phyloP scores from a whole-genome alignment of 2,888 invertebrate genomes.

The Hedychridium roseum region DNA sequence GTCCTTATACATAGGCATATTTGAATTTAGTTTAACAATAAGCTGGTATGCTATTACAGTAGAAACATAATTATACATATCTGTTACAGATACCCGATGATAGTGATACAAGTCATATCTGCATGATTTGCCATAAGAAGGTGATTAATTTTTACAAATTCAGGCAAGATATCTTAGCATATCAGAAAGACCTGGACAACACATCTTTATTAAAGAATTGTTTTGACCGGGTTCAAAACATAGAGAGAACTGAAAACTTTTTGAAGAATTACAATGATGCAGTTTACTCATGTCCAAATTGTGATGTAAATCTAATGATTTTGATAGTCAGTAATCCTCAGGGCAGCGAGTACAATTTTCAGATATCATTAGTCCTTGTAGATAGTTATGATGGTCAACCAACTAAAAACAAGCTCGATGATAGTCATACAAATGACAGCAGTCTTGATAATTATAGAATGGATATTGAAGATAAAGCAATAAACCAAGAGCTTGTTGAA shows the following conservation, averaged over 20 bases:
- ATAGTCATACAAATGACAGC: no score
- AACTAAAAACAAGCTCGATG: no score
- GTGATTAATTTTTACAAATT: conserved; percentile 28
- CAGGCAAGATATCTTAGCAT: conserved; percentile 24
- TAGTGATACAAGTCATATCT: conserved; percentile 27
- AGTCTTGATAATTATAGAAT: no score
- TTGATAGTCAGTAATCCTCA: conserved; percentile 27
- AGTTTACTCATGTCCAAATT: conserved; percentile 38
- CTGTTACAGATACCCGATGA: conserved; percentile 37
- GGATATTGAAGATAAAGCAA: background rate
- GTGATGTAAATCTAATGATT: conserved; percentile 37
- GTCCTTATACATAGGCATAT: conserved; percentile 11
- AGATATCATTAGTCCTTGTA: conserved; percentile 30
- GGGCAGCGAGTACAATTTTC: conserved; percentile 27
- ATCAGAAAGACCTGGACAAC: conserved; percentile 15
- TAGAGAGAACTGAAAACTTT: conserved; percentile 14
- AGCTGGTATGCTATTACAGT: background rate
- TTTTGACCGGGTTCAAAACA: conserved; percentile 13
- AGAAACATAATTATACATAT: conserved; percentile 2
- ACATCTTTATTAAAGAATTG: conserved; percentile 7
- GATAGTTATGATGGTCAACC: no score
- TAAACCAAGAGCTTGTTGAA: background rate
- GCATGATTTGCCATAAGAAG: conserved; percentile 30
- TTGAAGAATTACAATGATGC: conserved; percentile 26
- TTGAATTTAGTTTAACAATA: background rate